Base-by-base conservation (phyloP, 2,797 vertebrate species). In the Bovichtus variegatus region DNA sequence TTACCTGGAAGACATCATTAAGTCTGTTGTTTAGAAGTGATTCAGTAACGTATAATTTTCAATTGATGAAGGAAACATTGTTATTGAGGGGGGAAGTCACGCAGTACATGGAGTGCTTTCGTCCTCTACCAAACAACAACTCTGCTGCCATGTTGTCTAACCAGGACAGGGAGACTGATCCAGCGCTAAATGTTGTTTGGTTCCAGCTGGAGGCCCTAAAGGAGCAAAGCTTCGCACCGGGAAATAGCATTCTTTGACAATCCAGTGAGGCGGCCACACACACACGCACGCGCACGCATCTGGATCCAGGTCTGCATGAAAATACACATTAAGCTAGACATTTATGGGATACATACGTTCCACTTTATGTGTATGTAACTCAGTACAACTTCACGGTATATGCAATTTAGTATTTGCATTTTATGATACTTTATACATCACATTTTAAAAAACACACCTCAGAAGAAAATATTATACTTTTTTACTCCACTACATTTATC, bases 1-100 rank as follows among this genome's bases (percentile, higher is more conserved):
- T 84, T 89, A 87, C 87, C 82, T 78, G 83, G 86, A 91, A 92
- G 91, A 86, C 89, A 91, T 82, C 53, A 92, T 93, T 91, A 90
- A 87, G 66, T 85, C 34, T 40, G 81, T 91, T 77, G 72, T 84
- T 79, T 78, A 61, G 64, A 89, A 88, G 87, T 86, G 82, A 89
- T 87, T 92, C 81, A 89, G 83, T 88, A 91, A 93, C 91, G 85
- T 91, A 88, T 93, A 13, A 94, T 94, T 93, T 93, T 87, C 78
- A 69, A 75, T 83, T 84, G 78, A 87, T 87, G 81, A 87, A 58
- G 86, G 68, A 84, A 89, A 91, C 81, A 85, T 71, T 40, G 23
- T 81, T 63, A 75, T 71, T 69, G 58, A 78, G 31, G 61, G 36
- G 19, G 23, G 19, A 29, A 71, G 77, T 60, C 72, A 79, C 25